Evolutionary conservation across 2,888 invertebrate genomes (phyloP).

Genomic region (Malacosoma neustria): DNA sequence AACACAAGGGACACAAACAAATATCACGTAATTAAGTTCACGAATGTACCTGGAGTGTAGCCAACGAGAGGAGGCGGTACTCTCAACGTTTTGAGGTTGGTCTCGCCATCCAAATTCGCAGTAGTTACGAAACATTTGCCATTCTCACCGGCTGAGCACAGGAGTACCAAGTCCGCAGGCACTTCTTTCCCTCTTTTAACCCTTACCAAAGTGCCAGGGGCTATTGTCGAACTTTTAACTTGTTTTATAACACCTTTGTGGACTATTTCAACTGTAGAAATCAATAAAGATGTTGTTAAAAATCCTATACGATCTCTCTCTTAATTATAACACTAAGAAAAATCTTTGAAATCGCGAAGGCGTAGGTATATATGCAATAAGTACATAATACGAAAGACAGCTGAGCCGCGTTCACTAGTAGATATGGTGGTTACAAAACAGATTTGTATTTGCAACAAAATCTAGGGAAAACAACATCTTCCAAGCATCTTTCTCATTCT

Average conservation of each 20-base stretch:
- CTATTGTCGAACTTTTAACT: conserved; percentile 73
- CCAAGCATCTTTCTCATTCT: too few relatives aligned
- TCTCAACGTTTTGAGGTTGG: conserved; percentile 80
- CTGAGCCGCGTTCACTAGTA: too few relatives aligned
- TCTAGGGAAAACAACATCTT: too few relatives aligned
- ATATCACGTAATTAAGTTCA: neutral
- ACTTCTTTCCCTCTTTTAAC: conserved; percentile 83
- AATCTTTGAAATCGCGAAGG: too few relatives aligned
- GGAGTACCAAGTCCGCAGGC: conserved; percentile 86
- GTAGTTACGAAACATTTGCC: conserved; percentile 87
- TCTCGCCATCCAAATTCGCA: conserved; percentile 91
- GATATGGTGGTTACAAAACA: too few relatives aligned
- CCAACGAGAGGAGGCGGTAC: conserved; percentile 57
- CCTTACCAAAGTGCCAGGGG: conserved; percentile 85
- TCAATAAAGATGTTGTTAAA: too few relatives aligned
- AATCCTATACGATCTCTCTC: too few relatives aligned
- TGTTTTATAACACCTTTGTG: conserved; percentile 70
- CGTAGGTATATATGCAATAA: too few relatives aligned
- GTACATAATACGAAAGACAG: too few relatives aligned
- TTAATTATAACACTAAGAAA: too few relatives aligned
- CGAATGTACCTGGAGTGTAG: conserved; percentile 46
- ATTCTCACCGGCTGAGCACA: conserved; percentile 80
- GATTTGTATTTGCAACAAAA: too few relatives aligned
- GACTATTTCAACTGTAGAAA: conserved; percentile 69
- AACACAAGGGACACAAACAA: neutral